Conservation (phyloP, 2,113 vertebrate genomes). For the Petroica traversi region DNA sequence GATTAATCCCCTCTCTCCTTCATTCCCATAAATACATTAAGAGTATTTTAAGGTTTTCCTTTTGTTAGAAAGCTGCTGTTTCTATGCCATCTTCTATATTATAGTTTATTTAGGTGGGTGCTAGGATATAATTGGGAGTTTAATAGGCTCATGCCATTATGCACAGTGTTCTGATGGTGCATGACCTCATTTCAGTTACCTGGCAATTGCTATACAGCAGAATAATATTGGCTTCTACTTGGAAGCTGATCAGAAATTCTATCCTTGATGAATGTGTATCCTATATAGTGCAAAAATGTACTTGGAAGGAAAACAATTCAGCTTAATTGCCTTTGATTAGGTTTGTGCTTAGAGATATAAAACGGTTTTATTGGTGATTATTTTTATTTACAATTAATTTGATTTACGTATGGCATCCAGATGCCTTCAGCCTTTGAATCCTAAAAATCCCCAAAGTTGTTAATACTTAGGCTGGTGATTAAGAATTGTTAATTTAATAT, state of each 20-base stretch:
- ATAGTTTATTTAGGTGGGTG: background rate
- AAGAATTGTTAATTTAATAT: background rate
- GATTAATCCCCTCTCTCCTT: background rate
- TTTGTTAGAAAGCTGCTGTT: slow-evolving; percentile 12
- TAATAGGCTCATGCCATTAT: background rate
- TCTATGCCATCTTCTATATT: background rate
- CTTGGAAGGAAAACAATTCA: background rate
- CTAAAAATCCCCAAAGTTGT: background rate
- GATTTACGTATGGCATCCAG: background rate
- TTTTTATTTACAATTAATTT: background rate
- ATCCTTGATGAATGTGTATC: background rate
- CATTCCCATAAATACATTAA: background rate
- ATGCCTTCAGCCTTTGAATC: background rate
- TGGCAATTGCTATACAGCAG: background rate
- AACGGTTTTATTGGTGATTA: background rate
- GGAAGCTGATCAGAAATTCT: background rate
- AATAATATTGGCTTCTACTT: background rate
- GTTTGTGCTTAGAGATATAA: background rate
- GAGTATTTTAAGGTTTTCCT: background rate
- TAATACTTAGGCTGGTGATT: background rate
- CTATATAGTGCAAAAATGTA: background rate
- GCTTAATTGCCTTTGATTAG: background rate
- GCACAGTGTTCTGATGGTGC: background rate
- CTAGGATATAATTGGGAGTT: background rate
- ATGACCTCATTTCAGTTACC: background rate